Evolutionary conservation across 2,888 invertebrate genomes (phyloP), one percentile per base, ranked within the genome.

Genomic region (Drosophila mimetica): DNA sequence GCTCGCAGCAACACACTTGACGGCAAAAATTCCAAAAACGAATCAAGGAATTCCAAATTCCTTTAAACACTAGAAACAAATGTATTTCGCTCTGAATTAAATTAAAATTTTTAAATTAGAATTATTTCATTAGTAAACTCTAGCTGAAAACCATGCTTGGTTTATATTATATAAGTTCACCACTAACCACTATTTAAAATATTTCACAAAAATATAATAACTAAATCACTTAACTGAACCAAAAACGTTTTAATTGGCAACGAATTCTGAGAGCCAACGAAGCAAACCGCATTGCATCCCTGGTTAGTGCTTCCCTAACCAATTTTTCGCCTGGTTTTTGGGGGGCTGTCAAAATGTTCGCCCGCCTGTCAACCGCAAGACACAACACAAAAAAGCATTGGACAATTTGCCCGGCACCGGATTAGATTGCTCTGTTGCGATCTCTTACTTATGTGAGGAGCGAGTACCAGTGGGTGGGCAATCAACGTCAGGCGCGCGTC

Each of bases 401-500:
- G 44, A 61, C 63, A 79, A 75, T 75, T 83, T 74, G 57, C 52
- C 46, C 46, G 59, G 58, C 52, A 28, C 48, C 59, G 69, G 59
- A 53, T 70, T 53, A 69, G 52, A 69, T 67, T 67, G 53, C 64
- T 66, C 22, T 53, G 65, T 53, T 53, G 46, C 36, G 65, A 64
- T 66, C 65, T 48, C 53, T 64, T 48, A 52, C 61, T 54, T 65
- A 53, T 65, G 37, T 16, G 44, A 25, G 13, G 5, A 30, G 11
- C 32, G 11, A 4, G 34, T 7, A n/a, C 8, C 36, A 22, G 5
- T 41, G 36, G 66, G 57, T 60, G 55, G 47, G 60, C 66, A 80
- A 80, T 83, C 80, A 80, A 81, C 69, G 81, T 81, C 79, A 73
- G 73, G 65, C 52, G 48, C 39, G 18, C n/a, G 66, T 44, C 54